Percentiles rank a stretch among this genome's conserved stretches.
phyloP scores from a whole-genome alignment of 2,888 invertebrate genomes.

The Abrostola triplasia region DNA sequence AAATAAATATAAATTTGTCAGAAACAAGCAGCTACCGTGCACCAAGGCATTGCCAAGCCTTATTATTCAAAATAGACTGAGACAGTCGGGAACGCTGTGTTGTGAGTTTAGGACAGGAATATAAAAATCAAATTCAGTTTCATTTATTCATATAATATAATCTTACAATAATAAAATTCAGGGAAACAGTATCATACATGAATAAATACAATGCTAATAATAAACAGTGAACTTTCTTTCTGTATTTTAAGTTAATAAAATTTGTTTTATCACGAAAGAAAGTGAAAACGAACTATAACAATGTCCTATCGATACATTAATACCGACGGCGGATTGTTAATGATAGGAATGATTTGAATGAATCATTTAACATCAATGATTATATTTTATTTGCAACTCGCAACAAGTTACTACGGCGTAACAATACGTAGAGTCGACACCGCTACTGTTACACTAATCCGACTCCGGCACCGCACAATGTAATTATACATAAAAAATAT shows the following conservation, averaged over 20 bases:
- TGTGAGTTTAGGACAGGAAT: background rate
- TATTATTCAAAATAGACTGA: background rate
- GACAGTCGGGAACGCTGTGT: background rate
- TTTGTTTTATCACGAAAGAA: constrained; percentile 72
- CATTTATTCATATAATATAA: constrained; percentile 83
- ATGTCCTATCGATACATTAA: constrained; percentile 56
- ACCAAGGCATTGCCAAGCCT: too few relatives aligned
- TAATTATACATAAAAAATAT: constrained; percentile 50
- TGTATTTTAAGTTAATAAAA: constrained; percentile 74
- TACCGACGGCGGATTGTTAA: constrained; percentile 68
- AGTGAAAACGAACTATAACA: constrained; percentile 71
- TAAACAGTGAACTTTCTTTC: constrained; percentile 80
- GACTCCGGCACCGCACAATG: constrained; percentile 34
- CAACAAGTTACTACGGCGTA: constrained; percentile 64
- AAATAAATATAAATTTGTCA: too few relatives aligned
- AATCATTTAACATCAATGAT: constrained; percentile 72
- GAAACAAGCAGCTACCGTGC: too few relatives aligned
- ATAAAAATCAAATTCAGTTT: constrained; percentile 61
- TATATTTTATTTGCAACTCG: constrained; percentile 63
- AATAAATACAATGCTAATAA: constrained; percentile 87
- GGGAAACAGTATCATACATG: constrained; percentile 87
- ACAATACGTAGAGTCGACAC: constrained; percentile 61
- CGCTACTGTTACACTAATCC: constrained; percentile 44
- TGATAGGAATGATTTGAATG: constrained; percentile 85
- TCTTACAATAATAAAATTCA: constrained; percentile 87